Conservation (phyloP, 2,113 vertebrate species). For the Oreotrochilus melanogaster region DNA sequence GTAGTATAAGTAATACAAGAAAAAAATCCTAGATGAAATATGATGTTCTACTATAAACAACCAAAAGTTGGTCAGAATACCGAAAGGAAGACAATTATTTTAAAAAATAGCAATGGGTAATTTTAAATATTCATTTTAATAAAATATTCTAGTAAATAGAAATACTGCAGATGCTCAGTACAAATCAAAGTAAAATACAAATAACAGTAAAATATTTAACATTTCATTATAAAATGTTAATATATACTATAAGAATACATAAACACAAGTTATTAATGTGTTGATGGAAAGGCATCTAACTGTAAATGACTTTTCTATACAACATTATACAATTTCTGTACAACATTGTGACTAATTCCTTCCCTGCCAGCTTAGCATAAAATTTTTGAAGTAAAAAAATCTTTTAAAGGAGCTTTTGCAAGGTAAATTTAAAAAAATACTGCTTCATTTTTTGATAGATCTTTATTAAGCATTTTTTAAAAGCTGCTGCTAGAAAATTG, state of each 20-base stretch:
- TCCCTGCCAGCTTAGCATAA: neutral
- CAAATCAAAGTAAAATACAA: slow-evolving; percentile 55
- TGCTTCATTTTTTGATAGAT: neutral
- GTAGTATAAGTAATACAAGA: neutral
- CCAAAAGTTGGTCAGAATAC: neutral
- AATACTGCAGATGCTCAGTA: neutral
- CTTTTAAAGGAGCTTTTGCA: neutral
- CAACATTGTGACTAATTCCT: slow-evolving; percentile 27
- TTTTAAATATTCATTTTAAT: slow-evolving; percentile 66
- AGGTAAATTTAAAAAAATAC: neutral
- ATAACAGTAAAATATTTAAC: slow-evolving; percentile 69
- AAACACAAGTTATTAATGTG: slow-evolving; percentile 38
- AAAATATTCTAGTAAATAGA: slow-evolving; percentile 53
- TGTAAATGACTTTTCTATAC: slow-evolving; percentile 11
- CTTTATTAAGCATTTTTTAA: neutral
- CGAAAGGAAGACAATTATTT: neutral
- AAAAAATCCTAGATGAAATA: neutral
- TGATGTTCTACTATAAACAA: neutral
- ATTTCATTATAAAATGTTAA: slow-evolving; percentile 64
- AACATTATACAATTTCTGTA: no score
- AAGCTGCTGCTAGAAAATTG: neutral
- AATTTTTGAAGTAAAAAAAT: neutral
- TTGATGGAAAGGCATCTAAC: slow-evolving; percentile 4
- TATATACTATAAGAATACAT: slow-evolving; percentile 39
- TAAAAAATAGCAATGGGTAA: neutral